phyloP scores from a whole-genome alignment of 2,797 vertebrate species.

The Anomalospiza imberbis region DNA sequence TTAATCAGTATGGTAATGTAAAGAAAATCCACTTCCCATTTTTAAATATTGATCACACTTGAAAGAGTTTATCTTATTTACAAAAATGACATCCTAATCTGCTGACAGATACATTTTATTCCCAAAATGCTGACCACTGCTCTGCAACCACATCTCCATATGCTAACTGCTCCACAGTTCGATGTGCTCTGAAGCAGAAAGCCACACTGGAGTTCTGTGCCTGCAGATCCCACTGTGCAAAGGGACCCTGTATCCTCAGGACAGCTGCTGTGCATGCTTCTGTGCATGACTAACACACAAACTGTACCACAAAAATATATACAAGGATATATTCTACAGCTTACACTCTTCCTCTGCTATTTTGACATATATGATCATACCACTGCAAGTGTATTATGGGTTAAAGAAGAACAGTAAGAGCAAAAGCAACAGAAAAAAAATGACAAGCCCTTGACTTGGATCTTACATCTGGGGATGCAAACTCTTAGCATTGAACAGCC shows the following conservation, averaged over 20 bases:
- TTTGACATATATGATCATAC: background rate
- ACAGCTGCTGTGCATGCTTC: background rate
- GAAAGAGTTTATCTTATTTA: background rate
- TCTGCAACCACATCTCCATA: background rate
- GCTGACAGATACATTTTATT: background rate
- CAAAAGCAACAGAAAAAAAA: background rate
- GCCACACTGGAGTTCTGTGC: background rate
- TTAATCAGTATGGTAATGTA: background rate
- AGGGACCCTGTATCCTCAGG: background rate
- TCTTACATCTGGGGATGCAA: background rate
- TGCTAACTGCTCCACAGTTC: background rate
- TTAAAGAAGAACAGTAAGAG: background rate
- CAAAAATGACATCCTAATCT: background rate
- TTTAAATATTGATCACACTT: background rate
- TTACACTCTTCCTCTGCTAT: background rate
- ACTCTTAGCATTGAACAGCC: background rate
- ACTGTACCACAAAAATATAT: background rate
- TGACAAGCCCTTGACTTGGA: background rate
- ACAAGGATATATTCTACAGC: background rate
- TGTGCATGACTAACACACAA: background rate
- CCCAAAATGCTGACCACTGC: background rate
- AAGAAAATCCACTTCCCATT: background rate
- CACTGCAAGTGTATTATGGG: background rate
- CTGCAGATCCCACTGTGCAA: accelerated
- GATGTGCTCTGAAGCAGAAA: background rate